Conservation (phyloP, 2,888 invertebrate species). For the Nasonovia ribisnigri region DNA sequence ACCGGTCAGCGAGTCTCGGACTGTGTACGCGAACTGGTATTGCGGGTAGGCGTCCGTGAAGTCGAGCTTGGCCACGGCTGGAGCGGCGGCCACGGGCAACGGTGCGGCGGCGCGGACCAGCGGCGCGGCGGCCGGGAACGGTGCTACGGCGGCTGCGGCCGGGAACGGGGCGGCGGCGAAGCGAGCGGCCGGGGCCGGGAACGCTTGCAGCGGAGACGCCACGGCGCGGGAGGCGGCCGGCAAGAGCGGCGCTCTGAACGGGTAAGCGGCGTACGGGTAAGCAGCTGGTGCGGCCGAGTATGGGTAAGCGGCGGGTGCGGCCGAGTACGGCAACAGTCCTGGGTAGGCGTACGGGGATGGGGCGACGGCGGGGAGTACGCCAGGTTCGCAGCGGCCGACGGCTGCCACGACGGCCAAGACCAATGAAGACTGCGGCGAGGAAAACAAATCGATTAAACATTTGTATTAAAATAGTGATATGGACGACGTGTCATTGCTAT, state of each 20-base stretch:
- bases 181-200: slow-evolving; percentile 63
- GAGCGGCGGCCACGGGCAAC: slow-evolving; percentile 64
- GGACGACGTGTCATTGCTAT: neutral
- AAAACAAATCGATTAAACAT: neutral
- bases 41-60: slow-evolving; percentile 68
- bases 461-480: neutral
- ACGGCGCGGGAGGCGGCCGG: slow-evolving; percentile 65
- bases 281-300: slow-evolving; percentile 46
- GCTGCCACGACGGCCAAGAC: slow-evolving; percentile 24
- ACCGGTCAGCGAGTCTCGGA: slow-evolving; percentile 69
- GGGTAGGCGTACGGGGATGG: slow-evolving; percentile 28
- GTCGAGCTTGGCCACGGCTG: slow-evolving; percentile 67
- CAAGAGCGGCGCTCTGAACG: slow-evolving; percentile 66
- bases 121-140: neutral
- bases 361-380: neutral
- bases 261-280: neutral
- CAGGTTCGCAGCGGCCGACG: slow-evolving; percentile 68
- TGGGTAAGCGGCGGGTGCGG: slow-evolving; percentile 46
- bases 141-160: slow-evolving; percentile 50
- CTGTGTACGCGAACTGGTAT: slow-evolving; percentile 68
- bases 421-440: neutral
- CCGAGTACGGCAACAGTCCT: slow-evolving; percentile 42
- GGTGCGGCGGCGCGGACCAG: slow-evolving; percentile 23
- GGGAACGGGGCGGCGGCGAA: slow-evolving; percentile 57
- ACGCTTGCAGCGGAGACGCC: slow-evolving; percentile 31